Percentiles rank a stretch among this genome's conserved stretches.
phyloP scores from a whole-genome alignment of 2,113 vertebrate genomes.

The Amblyornis subalaris region DNA sequence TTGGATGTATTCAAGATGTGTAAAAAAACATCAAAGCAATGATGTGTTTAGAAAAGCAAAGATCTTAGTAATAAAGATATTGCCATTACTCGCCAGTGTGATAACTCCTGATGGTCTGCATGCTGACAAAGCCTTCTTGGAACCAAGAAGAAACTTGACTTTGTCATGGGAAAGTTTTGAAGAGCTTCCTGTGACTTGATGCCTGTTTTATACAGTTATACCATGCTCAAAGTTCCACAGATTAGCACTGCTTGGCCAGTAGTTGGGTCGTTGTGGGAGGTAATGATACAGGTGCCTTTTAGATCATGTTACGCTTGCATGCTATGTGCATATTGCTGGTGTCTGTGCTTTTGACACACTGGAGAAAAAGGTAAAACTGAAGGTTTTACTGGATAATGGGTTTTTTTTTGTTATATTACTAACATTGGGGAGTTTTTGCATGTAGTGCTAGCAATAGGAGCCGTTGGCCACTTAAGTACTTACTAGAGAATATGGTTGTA shows the following conservation, averaged over 20 bases:
- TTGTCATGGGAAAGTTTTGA: not conserved
- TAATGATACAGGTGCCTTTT: not conserved
- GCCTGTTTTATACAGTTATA: not conserved
- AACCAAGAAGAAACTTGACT: not conserved
- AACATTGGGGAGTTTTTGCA: not conserved
- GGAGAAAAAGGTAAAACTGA: not conserved
- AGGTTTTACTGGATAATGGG: not conserved
- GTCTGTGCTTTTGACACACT: not conserved
- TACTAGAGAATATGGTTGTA: not conserved
- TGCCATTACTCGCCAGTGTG: not conserved
- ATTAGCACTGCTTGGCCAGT: not conserved
- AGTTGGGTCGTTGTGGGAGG: not conserved
- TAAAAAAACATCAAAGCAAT: not conserved
- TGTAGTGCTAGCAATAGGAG: not conserved
- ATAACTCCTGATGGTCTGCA: not conserved
- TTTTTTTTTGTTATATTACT: not conserved
- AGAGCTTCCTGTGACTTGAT: not conserved
- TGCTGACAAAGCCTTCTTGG: not conserved
- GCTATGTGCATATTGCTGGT: not conserved
- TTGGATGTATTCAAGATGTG: not conserved
- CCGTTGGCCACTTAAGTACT: not conserved
- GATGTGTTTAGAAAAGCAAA: not conserved
- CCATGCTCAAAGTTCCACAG: not conserved
- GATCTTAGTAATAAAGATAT: not conserved
- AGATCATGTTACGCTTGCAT: not conserved